These are phyloP conservation scores for Glyptemys insculpta DNA, from an alignment of 2,797 vertebrate species.

Conservation along the genomic window DNA sequence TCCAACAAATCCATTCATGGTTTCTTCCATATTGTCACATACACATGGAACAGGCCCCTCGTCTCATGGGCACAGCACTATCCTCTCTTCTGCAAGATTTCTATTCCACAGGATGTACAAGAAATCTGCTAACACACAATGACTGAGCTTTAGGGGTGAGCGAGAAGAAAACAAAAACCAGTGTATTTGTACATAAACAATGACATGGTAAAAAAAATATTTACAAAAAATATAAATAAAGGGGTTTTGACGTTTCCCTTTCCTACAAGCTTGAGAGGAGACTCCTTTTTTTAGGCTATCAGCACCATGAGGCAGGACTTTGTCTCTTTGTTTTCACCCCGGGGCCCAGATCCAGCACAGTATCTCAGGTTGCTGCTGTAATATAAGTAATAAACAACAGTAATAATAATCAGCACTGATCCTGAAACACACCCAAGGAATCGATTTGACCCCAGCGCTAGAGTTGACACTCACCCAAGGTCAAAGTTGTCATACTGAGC, in stretches of 20 bases:
- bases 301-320: too few relatives aligned
- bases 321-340: too few relatives aligned
- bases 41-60: neutral
- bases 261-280: neutral
- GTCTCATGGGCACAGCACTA: neutral
- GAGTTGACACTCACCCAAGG: neutral
- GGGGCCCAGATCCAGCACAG: too few relatives aligned
- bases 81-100: neutral
- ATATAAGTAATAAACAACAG: too few relatives aligned
- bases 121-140: neutral
- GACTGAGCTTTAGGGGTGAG: neutral
- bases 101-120: neutral
- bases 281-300: too few relatives aligned
- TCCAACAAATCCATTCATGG: too few relatives aligned
- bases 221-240: too few relatives aligned
- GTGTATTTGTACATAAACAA: neutral
- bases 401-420: neutral
- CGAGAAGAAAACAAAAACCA: neutral
- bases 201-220: neutral
- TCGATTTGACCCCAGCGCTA: neutral
- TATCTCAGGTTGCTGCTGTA: too few relatives aligned
- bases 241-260: neutral
- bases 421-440: accelerated
- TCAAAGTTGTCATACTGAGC: neutral
- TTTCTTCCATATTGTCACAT: neutral